Evolutionary conservation across 2,113 vertebrate genomes (phyloP), one percentile per base, ranked within the genome.

Genomic region (Vanacampus margaritifer): DNA sequence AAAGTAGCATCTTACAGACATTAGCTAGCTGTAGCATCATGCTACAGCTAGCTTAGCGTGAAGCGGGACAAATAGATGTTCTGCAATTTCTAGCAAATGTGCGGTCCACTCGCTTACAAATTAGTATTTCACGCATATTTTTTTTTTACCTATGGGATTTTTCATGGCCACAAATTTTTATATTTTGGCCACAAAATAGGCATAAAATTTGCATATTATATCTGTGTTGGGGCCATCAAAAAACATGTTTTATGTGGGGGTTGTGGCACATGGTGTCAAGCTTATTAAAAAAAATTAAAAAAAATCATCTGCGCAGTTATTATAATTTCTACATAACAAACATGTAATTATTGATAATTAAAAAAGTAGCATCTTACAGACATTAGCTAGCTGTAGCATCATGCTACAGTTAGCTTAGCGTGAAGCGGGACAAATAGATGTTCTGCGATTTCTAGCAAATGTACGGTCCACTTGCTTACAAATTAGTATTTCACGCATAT

Each of bases 321-420:
- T n/a, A n/a, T n/a, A n/a, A n/a, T n/a, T n/a, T 60, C 79, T 69
- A 72, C 54, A 51, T 28, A 71, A 57, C 48, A 79, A 50, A 50
- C 21, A 50, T 72, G 68, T 73, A 46, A 59, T 84, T 88, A 86
- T 84, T 85, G 80, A 81, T 79, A 75, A n/a, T n/a, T n/a, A n/a
- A n/a, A n/a, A 16, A 17, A 75, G n/a, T n/a, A n/a, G n/a, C n/a
- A n/a, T n/a, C n/a, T n/a, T n/a, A n/a, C n/a, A n/a, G n/a, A n/a
- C n/a, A n/a, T n/a, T n/a, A n/a, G n/a, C n/a, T n/a, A n/a, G n/a
- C n/a, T n/a, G n/a, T n/a, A n/a, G n/a, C n/a, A n/a, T n/a, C n/a
- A n/a, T 46, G 14, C 16, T 46, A 19, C 17, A 17, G 1, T 16
- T 6, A 46, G 14, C 16, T 46, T 11, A 39, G 7, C 39, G 6